phyloP scores from a whole-genome alignment of 2,797 vertebrate genomes.

The Acridotheres tristis region DNA sequence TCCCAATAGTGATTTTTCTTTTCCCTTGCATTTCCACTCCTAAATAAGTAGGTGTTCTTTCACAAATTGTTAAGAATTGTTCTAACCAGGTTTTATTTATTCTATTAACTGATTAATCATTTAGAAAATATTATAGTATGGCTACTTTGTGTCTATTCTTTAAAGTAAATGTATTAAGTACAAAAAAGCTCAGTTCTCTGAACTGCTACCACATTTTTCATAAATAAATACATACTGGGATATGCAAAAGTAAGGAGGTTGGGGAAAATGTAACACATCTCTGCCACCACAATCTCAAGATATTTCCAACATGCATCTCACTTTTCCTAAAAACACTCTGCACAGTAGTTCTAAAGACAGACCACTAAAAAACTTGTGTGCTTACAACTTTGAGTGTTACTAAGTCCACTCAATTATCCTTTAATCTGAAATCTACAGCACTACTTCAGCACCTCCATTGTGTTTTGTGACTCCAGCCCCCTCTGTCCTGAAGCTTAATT shows the following conservation, averaged over 20 bases:
- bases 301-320: neutral
- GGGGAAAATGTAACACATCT: neutral
- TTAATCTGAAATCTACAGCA: neutral
- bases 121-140: neutral
- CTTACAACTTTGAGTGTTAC: neutral
- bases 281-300: neutral
- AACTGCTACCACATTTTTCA: neutral
- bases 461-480: neutral
- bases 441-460: neutral
- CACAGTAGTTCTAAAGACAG: neutral
- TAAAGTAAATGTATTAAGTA: neutral
- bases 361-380: neutral
- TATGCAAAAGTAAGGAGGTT: neutral
- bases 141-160: neutral
- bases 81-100: neutral
- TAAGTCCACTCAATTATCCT: neutral
- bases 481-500: conserved; percentile 32
- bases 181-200: neutral
- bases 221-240: neutral
- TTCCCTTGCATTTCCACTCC: neutral
- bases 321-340: neutral
- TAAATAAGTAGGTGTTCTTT: neutral
- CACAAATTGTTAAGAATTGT: neutral
- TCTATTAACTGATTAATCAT: neutral
- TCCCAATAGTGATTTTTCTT: neutral